A percentile compares a stretch with the other conserved stretches of the same genome.
phyloP scores from a whole-genome alignment of 2,113 vertebrate species.

The Progne subis region DNA sequence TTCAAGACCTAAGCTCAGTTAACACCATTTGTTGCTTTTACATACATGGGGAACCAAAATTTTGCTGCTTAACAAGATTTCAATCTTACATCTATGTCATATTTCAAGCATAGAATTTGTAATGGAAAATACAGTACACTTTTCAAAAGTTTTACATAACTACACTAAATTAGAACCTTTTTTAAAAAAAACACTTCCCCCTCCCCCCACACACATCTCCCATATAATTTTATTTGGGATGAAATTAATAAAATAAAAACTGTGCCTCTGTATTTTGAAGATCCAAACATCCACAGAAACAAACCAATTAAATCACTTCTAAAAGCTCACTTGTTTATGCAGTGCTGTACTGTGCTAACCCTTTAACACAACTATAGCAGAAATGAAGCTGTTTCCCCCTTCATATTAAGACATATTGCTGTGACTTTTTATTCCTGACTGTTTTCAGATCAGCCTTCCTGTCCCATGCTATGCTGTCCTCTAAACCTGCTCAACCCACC shows the following conservation, averaged over 20 bases:
- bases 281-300: background rate
- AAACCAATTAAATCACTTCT: background rate
- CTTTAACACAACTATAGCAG: background rate
- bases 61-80: background rate
- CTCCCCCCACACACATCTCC: background rate
- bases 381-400: background rate
- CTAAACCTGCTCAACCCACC: background rate
- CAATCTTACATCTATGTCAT: fast-evolving
- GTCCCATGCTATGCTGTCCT: background rate
- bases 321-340: background rate
- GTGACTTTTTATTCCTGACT: background rate
- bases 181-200: too few species aligned
- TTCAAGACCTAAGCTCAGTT: background rate
- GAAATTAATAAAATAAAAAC: background rate
- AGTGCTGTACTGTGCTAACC: background rate
- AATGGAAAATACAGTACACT: background rate
- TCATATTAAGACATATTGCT: background rate
- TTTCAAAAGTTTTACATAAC: background rate
- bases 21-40: background rate
- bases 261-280: background rate
- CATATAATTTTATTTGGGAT: background rate
- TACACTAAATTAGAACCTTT: background rate
- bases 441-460: background rate
- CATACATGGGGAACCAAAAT: background rate
- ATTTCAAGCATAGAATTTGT: background rate